Evolutionary conservation across 92 coral and sea anemone species (phyloP).

Genomic region (Actinernus sp.): DNA sequence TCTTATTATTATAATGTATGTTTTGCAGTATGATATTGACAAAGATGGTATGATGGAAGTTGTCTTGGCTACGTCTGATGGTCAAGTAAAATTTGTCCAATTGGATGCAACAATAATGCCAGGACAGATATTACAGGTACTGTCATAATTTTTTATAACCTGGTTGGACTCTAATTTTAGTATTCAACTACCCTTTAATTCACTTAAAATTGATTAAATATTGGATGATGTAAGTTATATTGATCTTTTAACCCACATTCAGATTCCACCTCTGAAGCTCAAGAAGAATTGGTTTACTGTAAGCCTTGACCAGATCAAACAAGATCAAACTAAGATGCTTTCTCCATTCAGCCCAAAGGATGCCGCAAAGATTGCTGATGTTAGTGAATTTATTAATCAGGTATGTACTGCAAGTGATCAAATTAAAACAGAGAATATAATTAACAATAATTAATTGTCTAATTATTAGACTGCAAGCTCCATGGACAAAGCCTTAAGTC

Average conservation of each 20-base stretch:
- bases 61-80: slow-evolving; percentile 74
- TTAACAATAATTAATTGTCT: no score
- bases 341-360: slow-evolving; percentile 12
- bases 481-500: no score
- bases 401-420: no score
- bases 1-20: no score
- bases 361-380: slow-evolving; percentile 25
- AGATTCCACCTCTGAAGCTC: slow-evolving; percentile 80
- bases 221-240: no score
- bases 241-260: no score
- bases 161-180: no score
- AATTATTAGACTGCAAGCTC: no score
- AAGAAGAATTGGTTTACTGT: slow-evolving; percentile 64
- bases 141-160: neutral
- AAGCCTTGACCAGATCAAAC: neutral
- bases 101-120: slow-evolving; percentile 72
- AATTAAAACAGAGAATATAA: no score
- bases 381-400: slow-evolving; percentile 30
- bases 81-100: slow-evolving; percentile 61
- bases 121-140: slow-evolving; percentile 69
- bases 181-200: no score
- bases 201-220: no score
- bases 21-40: slow-evolving; percentile 81
- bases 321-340: neutral
- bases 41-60: slow-evolving; percentile 90